Conservation (phyloP, 2,113 vertebrate species). For the Coracopsis vasa region DNA sequence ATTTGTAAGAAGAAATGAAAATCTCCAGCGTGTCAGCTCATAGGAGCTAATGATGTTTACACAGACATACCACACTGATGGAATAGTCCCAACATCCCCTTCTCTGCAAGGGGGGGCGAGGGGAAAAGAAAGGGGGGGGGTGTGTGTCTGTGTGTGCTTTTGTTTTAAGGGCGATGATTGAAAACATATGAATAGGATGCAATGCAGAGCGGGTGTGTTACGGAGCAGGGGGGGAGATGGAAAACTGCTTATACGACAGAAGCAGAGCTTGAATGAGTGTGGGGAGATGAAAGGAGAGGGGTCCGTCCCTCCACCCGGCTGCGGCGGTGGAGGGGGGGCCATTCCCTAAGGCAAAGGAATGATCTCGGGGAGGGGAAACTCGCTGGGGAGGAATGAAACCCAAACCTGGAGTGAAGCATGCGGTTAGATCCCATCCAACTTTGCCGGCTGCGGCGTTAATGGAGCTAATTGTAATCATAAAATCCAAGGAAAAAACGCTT, state of each 20-base stretch:
- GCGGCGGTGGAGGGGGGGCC: not conserved
- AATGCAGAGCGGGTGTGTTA: slow-evolving; percentile 35
- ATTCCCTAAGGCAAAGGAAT: slow-evolving; percentile 2
- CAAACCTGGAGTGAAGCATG: not conserved
- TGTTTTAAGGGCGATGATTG: slow-evolving; percentile 57
- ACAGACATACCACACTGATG: slow-evolving; percentile 82
- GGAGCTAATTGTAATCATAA: not conserved
- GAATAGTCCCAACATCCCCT: slow-evolving; percentile 75
- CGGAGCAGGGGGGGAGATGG: not conserved
- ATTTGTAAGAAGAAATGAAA: slow-evolving; percentile 80
- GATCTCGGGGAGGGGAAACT: not conserved
- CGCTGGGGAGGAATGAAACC: not conserved
- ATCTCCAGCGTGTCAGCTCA: slow-evolving; percentile 75
- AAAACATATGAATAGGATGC: slow-evolving; percentile 55
- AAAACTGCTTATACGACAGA: slow-evolving; percentile 65
- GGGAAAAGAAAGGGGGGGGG: not conserved
- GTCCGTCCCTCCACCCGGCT: not conserved
- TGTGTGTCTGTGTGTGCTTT: not conserved
- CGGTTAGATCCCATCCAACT: not conserved
- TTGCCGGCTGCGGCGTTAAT: not conserved
- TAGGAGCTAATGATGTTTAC: slow-evolving; percentile 84
- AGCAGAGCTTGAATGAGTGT: slow-evolving; percentile 57
- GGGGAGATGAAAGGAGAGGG: slow-evolving; percentile 40
- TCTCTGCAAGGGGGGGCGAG: not conserved
- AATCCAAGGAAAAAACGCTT: not conserved